Evolutionary conservation across 2,797 vertebrate genomes (phyloP).

Genomic region (Sebastes miniatus): DNA sequence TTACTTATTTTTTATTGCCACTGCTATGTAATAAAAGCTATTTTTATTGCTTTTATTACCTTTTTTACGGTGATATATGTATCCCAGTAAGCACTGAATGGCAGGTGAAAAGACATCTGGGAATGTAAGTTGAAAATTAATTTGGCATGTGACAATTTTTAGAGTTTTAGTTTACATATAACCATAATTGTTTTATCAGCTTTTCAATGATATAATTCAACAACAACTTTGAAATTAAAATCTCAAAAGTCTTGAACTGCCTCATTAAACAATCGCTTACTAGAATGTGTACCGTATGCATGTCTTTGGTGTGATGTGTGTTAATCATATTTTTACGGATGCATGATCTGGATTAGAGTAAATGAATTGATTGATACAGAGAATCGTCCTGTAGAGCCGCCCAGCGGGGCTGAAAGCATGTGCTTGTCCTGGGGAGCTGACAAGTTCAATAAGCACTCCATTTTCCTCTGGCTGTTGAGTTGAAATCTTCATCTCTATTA

Average conservation of each 20-base stretch:
- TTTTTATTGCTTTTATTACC: neutral
- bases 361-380: constrained; percentile 27
- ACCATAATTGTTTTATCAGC: neutral
- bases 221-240: neutral
- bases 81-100: neutral
- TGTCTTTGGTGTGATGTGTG: neutral
- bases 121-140: neutral
- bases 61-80: neutral
- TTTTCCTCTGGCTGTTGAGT: constrained; percentile 68
- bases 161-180: neutral
- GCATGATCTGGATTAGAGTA: neutral
- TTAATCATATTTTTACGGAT: neutral
- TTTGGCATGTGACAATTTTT: neutral
- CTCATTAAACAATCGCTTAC: neutral
- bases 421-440: constrained; percentile 48
- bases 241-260: neutral
- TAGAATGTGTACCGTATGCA: neutral
- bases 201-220: neutral
- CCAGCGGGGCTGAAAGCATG: constrained; percentile 27
- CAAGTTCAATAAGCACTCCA: constrained; percentile 72
- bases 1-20: neutral
- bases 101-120: neutral
- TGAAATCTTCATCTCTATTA: constrained; percentile 82
- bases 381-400: constrained; percentile 14
- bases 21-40: neutral